phyloP scores from a whole-genome alignment of 2,797 vertebrate genomes.

The Crocidura indochinensis region DNA sequence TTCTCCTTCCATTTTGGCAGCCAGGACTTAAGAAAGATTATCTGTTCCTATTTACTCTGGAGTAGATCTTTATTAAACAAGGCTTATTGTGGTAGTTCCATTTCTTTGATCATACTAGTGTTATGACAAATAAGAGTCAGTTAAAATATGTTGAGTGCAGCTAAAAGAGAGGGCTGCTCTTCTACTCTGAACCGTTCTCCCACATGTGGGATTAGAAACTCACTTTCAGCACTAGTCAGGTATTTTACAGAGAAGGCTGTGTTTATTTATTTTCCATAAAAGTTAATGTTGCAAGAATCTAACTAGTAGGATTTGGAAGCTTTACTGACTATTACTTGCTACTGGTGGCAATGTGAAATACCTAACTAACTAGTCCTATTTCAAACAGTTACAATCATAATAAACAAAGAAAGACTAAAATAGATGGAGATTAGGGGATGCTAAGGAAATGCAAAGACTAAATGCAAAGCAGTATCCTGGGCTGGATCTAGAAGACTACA shows the following conservation, averaged over 20 bases:
- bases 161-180: background rate
- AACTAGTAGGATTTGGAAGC: too few species aligned
- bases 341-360: too few species aligned
- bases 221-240: background rate
- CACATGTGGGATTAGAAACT: background rate
- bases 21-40: background rate
- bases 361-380: background rate
- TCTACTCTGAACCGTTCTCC: background rate
- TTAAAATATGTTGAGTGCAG: background rate
- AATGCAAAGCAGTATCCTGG: background rate
- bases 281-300: too few species aligned
- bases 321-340: too few species aligned
- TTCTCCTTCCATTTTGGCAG: background rate
- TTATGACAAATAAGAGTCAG: background rate
- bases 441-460: background rate
- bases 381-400: background rate
- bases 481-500: background rate
- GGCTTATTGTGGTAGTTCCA: background rate
- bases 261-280: too few species aligned
- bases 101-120: background rate
- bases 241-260: too few species aligned
- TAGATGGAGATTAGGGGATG: background rate
- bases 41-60: background rate
- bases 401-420: conserved; percentile 1
- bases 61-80: background rate